Percentiles rank a stretch among this genome's conserved stretches.
Conservation (phyloP, 2,113 vertebrate species). For the Tyrannus savana region DNA sequence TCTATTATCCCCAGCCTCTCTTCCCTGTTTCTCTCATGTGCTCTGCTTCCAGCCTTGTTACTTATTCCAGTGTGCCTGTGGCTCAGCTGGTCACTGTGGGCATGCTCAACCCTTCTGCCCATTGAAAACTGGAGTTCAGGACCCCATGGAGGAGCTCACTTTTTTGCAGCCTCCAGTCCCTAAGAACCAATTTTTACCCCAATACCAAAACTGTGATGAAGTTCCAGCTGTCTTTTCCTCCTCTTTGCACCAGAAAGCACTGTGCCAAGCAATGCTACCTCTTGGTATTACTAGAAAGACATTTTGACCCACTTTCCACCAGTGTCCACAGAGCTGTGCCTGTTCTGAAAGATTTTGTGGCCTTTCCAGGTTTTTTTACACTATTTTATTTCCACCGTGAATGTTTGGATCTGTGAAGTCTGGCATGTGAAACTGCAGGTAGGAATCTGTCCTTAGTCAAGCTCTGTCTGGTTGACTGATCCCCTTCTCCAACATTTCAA, state of each 20-base stretch:
- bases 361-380: not conserved
- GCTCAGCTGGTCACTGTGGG: fast-evolving
- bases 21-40: not conserved
- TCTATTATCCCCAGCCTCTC: not conserved
- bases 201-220: not conserved
- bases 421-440: not conserved
- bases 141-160: not conserved
- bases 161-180: not conserved
- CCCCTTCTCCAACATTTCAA: not conserved
- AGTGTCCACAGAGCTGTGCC: not conserved
- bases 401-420: not conserved
- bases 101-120: not conserved
- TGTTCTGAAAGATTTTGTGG: not conserved
- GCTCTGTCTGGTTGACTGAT: not conserved
- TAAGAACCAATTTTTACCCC: not conserved
- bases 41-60: not conserved
- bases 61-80: not conserved
- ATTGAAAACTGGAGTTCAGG: not conserved
- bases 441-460: not conserved
- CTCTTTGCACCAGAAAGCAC: not conserved
- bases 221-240: not conserved
- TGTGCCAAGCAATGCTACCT: not conserved
- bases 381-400: not conserved
- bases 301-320: not conserved
- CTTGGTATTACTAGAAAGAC: not conserved